A percentile compares a stretch with the other conserved stretches of the same genome.
These are phyloP conservation scores for Muntiacus reevesi DNA, from an alignment of 2,113 vertebrate genomes.

Conservation along the genomic window DNA sequence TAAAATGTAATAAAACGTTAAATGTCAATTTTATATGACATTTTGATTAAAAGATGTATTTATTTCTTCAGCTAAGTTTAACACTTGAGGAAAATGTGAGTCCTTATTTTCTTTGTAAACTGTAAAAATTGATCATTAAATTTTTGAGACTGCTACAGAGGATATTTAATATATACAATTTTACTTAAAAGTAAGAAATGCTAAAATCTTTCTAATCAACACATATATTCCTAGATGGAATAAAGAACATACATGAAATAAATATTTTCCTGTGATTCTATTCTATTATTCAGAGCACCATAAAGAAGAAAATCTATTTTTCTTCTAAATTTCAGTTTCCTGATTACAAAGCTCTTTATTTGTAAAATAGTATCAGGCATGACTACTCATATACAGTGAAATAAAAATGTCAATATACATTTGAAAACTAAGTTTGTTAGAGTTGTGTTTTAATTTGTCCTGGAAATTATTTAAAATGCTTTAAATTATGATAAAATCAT, in stretches of 20 bases:
- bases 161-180: neutral
- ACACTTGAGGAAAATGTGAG: neutral
- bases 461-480: neutral
- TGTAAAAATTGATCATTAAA: neutral
- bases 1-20: neutral
- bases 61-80: neutral
- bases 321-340: neutral
- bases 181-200: neutral
- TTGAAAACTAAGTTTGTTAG: neutral
- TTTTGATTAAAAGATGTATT: neutral
- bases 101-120: neutral
- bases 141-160: neutral
- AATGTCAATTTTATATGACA: neutral
- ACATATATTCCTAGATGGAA: neutral
- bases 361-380: neutral
- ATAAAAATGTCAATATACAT: neutral
- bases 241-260: neutral
- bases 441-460: neutral
- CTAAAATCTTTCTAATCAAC: neutral
- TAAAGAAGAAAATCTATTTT: neutral
- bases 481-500: neutral
- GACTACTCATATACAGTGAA: neutral
- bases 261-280: neutral
- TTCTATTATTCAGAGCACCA: neutral
- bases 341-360: neutral